phyloP scores from a whole-genome alignment of 1,140 invertebrate species.

The Wasmannia auropunctata region DNA sequence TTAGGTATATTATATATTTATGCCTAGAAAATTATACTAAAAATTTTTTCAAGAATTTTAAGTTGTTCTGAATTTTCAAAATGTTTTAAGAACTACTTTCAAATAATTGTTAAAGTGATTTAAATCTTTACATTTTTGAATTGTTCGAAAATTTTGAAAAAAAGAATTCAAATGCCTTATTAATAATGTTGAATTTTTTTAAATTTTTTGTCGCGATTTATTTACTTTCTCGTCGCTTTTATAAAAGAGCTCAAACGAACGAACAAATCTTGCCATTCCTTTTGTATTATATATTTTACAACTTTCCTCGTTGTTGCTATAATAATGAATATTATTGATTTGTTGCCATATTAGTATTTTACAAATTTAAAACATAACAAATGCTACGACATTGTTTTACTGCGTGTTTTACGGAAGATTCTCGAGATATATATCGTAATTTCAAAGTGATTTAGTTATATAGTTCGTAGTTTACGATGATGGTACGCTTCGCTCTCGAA shows the following conservation, averaged over 20 bases:
- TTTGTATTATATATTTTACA: slow-evolving; percentile 41
- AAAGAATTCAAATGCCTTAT: too few relatives aligned
- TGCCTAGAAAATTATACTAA: too few relatives aligned
- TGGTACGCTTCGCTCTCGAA: neutral
- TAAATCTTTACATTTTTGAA: neutral
- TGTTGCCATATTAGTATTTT: slow-evolving; percentile 50
- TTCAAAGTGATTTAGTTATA: neutral
- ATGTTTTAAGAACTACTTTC: neutral
- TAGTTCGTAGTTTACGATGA: neutral
- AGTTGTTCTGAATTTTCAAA: neutral
- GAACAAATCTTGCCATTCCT: slow-evolving; percentile 24
- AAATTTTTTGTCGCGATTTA: too few relatives aligned
- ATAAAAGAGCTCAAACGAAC: too few relatives aligned
- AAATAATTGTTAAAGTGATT: neutral
- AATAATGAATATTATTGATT: slow-evolving; percentile 63
- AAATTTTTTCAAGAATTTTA: neutral
- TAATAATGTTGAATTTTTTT: too few relatives aligned
- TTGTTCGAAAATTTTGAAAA: neutral
- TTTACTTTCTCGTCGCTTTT: too few relatives aligned
- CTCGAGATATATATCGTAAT: neutral
- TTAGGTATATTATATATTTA: neutral
- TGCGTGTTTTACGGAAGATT: neutral
- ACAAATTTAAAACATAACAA: neutral
- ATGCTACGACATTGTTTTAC: neutral
- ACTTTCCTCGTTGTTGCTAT: slow-evolving; percentile 41